Conservation (phyloP, 2,888 invertebrate species). For the Drosophila yooni region DNA sequence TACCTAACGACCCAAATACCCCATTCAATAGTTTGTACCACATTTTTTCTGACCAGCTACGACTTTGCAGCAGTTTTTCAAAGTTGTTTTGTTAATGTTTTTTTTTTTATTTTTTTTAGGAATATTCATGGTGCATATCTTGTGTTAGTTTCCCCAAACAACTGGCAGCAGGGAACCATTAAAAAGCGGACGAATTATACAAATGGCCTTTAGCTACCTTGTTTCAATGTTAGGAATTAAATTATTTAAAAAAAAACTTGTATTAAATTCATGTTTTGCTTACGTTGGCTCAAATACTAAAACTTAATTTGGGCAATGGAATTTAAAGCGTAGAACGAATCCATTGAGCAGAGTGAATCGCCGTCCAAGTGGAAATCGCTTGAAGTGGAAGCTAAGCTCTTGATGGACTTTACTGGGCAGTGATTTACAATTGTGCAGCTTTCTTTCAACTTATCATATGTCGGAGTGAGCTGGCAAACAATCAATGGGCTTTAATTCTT, state of each 20-base stretch:
- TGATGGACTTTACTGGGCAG: constrained; percentile 61
- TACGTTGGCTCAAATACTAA: neutral
- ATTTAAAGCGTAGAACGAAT: constrained; percentile 46
- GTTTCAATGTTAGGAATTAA: neutral
- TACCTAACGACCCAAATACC: constrained; percentile 73
- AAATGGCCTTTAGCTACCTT: constrained; percentile 30
- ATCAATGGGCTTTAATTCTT: constrained; percentile 63
- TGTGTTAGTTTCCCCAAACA: constrained; percentile 39
- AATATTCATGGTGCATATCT: constrained; percentile 46
- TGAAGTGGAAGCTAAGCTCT: constrained; percentile 44
- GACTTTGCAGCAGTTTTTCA: constrained; percentile 8
- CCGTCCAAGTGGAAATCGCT: constrained; percentile 11
- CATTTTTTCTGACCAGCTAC: constrained; percentile 35
- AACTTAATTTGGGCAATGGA: constrained; percentile 30
- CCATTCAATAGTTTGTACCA: constrained; percentile 60
- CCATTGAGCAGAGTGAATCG: constrained; percentile 6
- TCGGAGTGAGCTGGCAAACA: constrained; percentile 34
- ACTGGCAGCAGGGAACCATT: constrained; percentile 21
- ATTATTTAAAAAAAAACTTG: constrained; percentile 5
- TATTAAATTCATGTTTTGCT: constrained; percentile 3
- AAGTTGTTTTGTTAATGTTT: constrained; percentile 36
- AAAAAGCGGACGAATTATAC: constrained; percentile 32
- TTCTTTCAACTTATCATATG: constrained; percentile 44
- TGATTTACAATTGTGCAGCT: constrained; percentile 64
- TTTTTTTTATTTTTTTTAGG: constrained; percentile 10